Conservation (phyloP, 1,140 invertebrate genomes). For the Rhyzopertha dominica region DNA sequence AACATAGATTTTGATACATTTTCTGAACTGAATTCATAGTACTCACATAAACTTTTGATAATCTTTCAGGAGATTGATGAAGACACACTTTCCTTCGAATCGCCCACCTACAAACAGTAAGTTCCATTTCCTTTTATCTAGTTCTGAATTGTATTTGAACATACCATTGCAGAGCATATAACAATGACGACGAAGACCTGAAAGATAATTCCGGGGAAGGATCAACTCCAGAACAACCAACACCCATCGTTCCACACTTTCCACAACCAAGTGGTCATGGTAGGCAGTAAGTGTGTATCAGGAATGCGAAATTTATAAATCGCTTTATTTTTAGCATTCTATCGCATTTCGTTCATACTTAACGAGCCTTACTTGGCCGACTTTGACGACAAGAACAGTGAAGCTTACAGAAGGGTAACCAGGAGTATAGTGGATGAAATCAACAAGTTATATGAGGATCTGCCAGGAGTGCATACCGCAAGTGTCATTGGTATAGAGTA, state of each 20-base stretch:
- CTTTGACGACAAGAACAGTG: constrained; percentile 41
- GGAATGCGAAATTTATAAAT: no score
- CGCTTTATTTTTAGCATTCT: constrained; percentile 32
- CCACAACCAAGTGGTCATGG: not conserved
- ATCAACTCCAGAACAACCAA: constrained; percentile 8
- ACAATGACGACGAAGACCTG: constrained; percentile 22
- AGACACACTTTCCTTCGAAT: no score
- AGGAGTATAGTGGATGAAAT: constrained; percentile 40
- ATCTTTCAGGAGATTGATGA: no score
- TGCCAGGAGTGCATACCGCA: constrained; percentile 44
- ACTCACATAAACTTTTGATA: no score
- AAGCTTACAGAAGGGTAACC: constrained; percentile 42
- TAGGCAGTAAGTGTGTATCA: no score
- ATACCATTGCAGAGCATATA: no score
- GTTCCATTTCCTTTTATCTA: no score
- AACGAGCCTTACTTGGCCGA: constrained; percentile 41
- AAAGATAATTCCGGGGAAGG: constrained; percentile 20
- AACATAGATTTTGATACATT: no score
- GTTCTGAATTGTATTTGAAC: no score
- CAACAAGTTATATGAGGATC: constrained; percentile 41
- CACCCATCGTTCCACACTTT: not conserved
- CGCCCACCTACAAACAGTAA: no score
- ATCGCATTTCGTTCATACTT: constrained; percentile 47
- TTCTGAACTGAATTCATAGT: no score
- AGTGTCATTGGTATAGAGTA: constrained; percentile 45